phyloP scores from a whole-genome alignment of 2,113 vertebrate species.

The Desmodus rotundus region DNA sequence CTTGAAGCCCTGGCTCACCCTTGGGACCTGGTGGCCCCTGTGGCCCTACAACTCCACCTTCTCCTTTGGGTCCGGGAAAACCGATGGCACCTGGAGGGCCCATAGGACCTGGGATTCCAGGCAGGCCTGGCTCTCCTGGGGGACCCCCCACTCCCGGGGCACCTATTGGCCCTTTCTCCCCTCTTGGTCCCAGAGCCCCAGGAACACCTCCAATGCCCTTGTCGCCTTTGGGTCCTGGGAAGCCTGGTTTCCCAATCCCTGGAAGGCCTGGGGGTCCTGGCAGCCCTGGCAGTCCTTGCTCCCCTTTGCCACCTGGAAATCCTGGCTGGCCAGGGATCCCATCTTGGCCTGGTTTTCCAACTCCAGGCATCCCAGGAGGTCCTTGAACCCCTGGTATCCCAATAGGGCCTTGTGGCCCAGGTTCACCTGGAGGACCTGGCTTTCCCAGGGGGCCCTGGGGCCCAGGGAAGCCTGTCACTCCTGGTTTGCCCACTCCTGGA shows the following conservation, averaged over 20 bases:
- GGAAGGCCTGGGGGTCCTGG: slow-evolving; percentile 89
- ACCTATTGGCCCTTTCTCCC: slow-evolving; percentile 90
- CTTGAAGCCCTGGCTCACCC: slow-evolving; percentile 88
- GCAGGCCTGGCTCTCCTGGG: slow-evolving; percentile 87
- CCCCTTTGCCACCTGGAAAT: slow-evolving; percentile 91
- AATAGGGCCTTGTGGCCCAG: slow-evolving; percentile 85
- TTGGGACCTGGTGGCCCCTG: slow-evolving; percentile 88
- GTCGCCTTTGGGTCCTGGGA: slow-evolving; percentile 92
- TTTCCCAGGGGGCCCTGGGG: slow-evolving; percentile 89
- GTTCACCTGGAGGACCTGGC: slow-evolving; percentile 88
- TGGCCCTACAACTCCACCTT: slow-evolving; percentile 84
- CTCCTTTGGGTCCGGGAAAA: slow-evolving; percentile 92
- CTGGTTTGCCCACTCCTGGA: slow-evolving; percentile 92
- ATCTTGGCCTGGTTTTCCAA: slow-evolving; percentile 91
- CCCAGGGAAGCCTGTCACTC: slow-evolving; percentile 91
- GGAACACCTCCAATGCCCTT: slow-evolving; percentile 87
- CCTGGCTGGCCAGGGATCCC: slow-evolving; percentile 93
- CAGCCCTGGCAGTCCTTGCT: slow-evolving; percentile 90
- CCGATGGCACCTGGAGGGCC: slow-evolving; percentile 89
- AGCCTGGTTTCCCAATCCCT: slow-evolving; percentile 92
- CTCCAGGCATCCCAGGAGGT: slow-evolving; percentile 89
- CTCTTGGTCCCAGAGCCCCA: slow-evolving; percentile 87
- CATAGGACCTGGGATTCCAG: slow-evolving; percentile 89
- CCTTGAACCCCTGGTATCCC: slow-evolving; percentile 89
- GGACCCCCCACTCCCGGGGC: slow-evolving; percentile 87